phyloP scores from a whole-genome alignment of 2,888 invertebrate species.

The Oscheius sp. region DNA sequence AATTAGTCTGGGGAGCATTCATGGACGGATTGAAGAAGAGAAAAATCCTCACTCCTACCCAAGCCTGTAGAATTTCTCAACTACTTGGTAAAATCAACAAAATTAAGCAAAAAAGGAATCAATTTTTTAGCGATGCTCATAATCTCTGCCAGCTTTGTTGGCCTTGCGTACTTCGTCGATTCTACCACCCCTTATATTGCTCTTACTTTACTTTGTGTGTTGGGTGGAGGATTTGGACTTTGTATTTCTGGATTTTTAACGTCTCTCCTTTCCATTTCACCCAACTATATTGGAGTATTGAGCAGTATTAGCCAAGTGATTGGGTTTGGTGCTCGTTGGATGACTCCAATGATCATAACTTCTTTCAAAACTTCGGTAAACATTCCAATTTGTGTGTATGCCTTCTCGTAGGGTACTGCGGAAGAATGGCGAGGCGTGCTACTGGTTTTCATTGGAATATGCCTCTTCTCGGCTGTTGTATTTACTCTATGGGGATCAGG shows the following conservation, averaged over 20 bases:
- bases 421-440: conserved; percentile 58
- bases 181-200: conserved; percentile 36
- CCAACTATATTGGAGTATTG: conserved; percentile 57
- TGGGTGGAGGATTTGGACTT: conserved; percentile 49
- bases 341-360: conserved; percentile 49
- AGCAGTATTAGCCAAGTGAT: conserved; percentile 52
- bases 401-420: conserved; percentile 47
- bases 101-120: not conserved
- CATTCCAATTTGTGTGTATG: too few species aligned
- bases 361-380: conserved; percentile 48
- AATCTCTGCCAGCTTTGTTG: not conserved
- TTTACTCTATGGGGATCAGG: conserved; percentile 59
- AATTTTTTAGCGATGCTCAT: conserved; percentile 10
- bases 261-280: conserved; percentile 57
- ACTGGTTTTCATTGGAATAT: conserved; percentile 43
- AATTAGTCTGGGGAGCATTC: conserved; percentile 54
- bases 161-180: conserved; percentile 27
- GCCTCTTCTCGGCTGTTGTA: conserved; percentile 38
- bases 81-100: conserved; percentile 34
- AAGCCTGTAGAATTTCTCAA: conserved; percentile 57
- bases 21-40: conserved; percentile 53
- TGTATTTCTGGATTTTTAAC: conserved; percentile 64
- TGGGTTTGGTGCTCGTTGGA: conserved; percentile 47
- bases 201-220: conserved; percentile 32
- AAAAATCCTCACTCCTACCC: conserved; percentile 42